These are phyloP conservation scores for Halcyon senegalensis DNA, from an alignment of 2,113 vertebrate species.

Conservation along the genomic window DNA sequence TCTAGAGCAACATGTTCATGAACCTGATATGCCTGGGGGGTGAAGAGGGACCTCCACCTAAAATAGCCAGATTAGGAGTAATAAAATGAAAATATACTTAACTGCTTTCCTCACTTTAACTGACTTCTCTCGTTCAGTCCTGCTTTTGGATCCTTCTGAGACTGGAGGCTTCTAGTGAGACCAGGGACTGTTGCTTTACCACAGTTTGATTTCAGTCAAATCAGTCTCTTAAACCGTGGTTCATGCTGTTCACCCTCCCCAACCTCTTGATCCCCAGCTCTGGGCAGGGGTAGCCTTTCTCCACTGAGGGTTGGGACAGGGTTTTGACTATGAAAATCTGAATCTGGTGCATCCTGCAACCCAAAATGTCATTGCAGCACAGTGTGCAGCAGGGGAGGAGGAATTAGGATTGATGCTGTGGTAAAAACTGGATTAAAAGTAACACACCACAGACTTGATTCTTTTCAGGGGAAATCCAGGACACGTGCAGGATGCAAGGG, in stretches of 20 bases:
- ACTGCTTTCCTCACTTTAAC: background rate
- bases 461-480: background rate
- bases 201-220: background rate
- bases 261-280: background rate
- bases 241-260: background rate
- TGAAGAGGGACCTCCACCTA: background rate
- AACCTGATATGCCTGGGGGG: background rate
- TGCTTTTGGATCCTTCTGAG: background rate
- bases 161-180: background rate
- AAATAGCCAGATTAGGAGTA: background rate
- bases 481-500: background rate
- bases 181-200: background rate
- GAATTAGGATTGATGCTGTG: background rate
- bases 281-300: background rate
- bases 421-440: background rate
- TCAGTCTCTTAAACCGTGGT: background rate
- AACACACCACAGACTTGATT: background rate
- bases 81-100: background rate
- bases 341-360: background rate
- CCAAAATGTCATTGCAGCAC: background rate
- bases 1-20: background rate
- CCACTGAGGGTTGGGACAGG: background rate
- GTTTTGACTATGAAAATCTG: background rate
- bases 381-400: background rate
- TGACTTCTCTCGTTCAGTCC: background rate